These are phyloP conservation scores for Diorhabda carinulata DNA, from an alignment of 1,140 invertebrate species.

Conservation along the genomic window DNA sequence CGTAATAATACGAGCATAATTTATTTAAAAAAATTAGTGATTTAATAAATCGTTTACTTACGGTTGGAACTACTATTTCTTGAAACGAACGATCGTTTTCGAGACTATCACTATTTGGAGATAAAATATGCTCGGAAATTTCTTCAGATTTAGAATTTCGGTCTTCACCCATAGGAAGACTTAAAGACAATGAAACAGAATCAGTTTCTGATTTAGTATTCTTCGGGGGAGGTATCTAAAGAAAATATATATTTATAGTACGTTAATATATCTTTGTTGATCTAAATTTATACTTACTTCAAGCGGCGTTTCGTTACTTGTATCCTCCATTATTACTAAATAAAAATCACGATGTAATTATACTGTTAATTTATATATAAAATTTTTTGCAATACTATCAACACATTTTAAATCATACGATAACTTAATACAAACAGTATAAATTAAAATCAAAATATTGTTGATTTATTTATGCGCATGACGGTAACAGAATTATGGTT, in stretches of 20 bases:
- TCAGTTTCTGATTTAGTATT: conserved; percentile 11
- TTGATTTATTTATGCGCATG: not conserved
- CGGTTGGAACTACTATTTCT: conserved; percentile 43
- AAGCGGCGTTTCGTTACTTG: not conserved
- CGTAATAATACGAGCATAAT: not conserved
- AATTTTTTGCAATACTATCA: too few relatives aligned
- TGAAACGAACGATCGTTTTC: conserved; percentile 45
- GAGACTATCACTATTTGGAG: conserved; percentile 32
- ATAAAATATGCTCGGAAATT: conserved; percentile 40
- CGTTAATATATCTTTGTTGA: not conserved
- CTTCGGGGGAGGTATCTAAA: not conserved
- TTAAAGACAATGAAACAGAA: conserved; percentile 26
- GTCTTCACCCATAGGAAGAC: conserved; percentile 26
- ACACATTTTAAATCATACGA: too few relatives aligned
- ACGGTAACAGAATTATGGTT: too few relatives aligned
- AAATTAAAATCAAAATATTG: not conserved
- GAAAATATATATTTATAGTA: conserved; percentile 1
- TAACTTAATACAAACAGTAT: not conserved
- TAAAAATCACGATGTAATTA: too few relatives aligned
- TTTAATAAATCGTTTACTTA: not conserved
- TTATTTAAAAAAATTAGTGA: not conserved
- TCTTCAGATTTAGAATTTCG: conserved; percentile 22
- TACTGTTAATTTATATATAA: too few relatives aligned
- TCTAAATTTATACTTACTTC: not conserved
- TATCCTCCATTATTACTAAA: not conserved